phyloP scores from a whole-genome alignment of 1,140 invertebrate genomes.

The Hetaerina americana region DNA sequence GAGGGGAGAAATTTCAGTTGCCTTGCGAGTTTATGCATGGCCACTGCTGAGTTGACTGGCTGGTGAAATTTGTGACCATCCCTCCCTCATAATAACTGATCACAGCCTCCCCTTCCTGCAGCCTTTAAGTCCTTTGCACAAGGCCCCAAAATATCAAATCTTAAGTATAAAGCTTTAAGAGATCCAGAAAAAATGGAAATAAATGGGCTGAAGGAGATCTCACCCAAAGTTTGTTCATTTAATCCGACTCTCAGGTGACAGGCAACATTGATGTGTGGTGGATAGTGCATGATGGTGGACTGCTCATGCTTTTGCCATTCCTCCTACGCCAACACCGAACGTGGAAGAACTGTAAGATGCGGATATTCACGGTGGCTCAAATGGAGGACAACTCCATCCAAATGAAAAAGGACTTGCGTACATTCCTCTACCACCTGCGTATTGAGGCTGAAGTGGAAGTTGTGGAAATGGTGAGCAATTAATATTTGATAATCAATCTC shows the following conservation, averaged over 20 bases:
- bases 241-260: too few relatives aligned
- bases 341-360: slow-evolving; percentile 96
- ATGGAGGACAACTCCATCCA: slow-evolving; percentile 99
- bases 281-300: slow-evolving; percentile 97
- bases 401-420: slow-evolving; percentile 98
- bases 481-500: too few relatives aligned
- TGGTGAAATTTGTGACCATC: too few relatives aligned
- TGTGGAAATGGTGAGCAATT: slow-evolving; percentile 92
- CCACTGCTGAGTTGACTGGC: neutral
- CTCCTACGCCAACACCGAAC: slow-evolving; percentile 89
- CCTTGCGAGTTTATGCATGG: too few relatives aligned
- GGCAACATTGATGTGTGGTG: slow-evolving; percentile 99
- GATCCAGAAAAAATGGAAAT: too few relatives aligned
- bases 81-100: too few relatives aligned
- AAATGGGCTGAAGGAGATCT: too few relatives aligned
- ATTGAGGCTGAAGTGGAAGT: slow-evolving; percentile 98
- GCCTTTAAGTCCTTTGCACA: too few relatives aligned
- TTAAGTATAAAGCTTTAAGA: too few relatives aligned
- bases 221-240: too few relatives aligned
- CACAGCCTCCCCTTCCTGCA: too few relatives aligned
- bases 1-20: neutral
- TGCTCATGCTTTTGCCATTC: slow-evolving; percentile 95
- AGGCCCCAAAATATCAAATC: too few relatives aligned
- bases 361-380: slow-evolving; percentile 98
- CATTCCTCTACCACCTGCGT: slow-evolving; percentile 92